A percentile compares a stretch with the other conserved stretches of the same genome.
Conservation (phyloP, 1,140 invertebrate species). For the Hormaphis cornu region DNA sequence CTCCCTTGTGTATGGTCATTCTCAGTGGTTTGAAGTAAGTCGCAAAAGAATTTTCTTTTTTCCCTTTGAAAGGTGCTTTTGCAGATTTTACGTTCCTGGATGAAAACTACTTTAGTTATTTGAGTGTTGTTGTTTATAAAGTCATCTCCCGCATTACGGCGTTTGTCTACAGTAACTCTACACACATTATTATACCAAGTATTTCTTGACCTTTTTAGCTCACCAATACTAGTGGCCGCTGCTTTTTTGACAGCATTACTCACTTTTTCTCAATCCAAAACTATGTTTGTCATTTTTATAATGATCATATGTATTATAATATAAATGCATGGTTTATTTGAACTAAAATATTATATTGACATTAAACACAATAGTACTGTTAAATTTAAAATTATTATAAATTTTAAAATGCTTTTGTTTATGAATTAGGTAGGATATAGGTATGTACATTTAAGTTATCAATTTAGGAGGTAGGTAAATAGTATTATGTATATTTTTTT, state of each 20-base stretch:
- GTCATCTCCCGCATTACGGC: neutral
- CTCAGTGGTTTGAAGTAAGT: neutral
- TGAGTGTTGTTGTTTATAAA: neutral
- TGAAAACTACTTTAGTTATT: neutral
- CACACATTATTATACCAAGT: neutral
- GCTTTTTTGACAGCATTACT: neutral
- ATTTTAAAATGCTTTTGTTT: too few relatives aligned
- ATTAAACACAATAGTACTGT: too few relatives aligned
- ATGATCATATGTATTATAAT: too few relatives aligned
- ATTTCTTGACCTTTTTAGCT: neutral
- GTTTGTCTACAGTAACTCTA: neutral
- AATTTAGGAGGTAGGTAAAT: too few relatives aligned
- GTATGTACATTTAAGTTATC: too few relatives aligned
- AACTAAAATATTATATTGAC: too few relatives aligned
- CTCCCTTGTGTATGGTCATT: neutral
- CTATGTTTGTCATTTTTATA: neutral
- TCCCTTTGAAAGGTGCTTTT: neutral
- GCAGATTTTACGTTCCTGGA: neutral
- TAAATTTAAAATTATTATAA: too few relatives aligned
- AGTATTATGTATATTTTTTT: too few relatives aligned
- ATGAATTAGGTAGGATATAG: too few relatives aligned
- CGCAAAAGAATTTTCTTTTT: neutral
- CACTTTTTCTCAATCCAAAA: neutral
- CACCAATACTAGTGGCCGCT: neutral
- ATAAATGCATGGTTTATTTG: too few relatives aligned